Evolutionary conservation across 2,888 invertebrate genomes (phyloP), one percentile per base, ranked within the genome.

Genomic region (Ormyrus nitidulus): DNA sequence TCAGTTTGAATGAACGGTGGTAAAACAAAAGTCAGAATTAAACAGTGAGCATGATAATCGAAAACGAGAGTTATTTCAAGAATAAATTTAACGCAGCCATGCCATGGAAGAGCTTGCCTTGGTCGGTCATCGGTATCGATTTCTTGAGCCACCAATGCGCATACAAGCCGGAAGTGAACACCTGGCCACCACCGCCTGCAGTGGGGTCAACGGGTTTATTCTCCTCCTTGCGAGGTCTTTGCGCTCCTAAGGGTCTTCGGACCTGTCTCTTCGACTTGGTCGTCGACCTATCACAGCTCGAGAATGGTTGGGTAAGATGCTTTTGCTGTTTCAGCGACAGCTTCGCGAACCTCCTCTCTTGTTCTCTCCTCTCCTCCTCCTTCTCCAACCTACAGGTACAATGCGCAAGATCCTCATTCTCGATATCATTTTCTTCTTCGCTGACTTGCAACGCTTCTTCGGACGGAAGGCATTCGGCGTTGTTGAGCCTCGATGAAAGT

Each of bases 141-240:
- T 95, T 96, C 93, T 97, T 97, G 92, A 96, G 94, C 96, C 96
- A 97, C 97, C 97, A 97, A 92, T 97, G 97, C 83, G 96, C 96
- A 91, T 97, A 97, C 91, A 97, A 92, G 87, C 96, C 96, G 68
- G 96, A 96, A 81, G 95, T 95, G 91, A 95, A 97, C 88, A 95
- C 92, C 90, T 93, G 91, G 34, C 34, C 34, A 85, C 92, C 66
- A 7, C 10, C 10, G n/a, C 3, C 44, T 10, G 8, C 64, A 4
- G 5, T 49, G 9, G n/a, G 70, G 6, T n/a, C 56, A 11, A 13
- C 11, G 2, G 44, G 19, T 11, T 77, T 58, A 6, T 64, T 61
- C 6, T 68, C 59, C n/a, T 73, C 68, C 46, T 49, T 86, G 84
- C 0, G 82, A 74, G 34, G 6, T 11, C 34, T 64, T 2, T 51